phyloP scores from a whole-genome alignment of 2,113 vertebrate genomes.

The Stigmatopora argus region DNA sequence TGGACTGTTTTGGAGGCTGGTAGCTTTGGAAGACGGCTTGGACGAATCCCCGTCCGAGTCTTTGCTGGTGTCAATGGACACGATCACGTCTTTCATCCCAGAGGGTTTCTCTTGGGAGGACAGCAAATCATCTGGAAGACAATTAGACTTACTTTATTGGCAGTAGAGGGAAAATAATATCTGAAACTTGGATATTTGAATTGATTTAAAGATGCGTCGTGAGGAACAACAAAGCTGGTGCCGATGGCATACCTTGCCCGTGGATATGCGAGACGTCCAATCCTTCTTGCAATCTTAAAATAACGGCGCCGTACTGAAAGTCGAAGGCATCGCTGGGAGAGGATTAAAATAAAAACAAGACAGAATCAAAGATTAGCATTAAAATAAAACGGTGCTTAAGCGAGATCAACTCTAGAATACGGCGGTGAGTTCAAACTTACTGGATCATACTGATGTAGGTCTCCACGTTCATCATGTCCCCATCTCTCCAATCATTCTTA shows the following conservation, averaged over 20 bases:
- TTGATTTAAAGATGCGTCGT: background rate
- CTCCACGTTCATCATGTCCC: slow-evolving; percentile 92
- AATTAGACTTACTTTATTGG: background rate
- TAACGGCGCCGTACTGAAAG: slow-evolving; percentile 88
- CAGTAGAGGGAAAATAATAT: too few relatives aligned
- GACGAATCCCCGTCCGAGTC: slow-evolving; percentile 84
- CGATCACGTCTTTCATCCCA: slow-evolving; percentile 85
- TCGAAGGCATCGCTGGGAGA: slow-evolving; percentile 89
- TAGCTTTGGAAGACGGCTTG: slow-evolving; percentile 75
- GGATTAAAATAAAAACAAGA: slow-evolving; percentile 1
- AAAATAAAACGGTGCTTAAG: background rate
- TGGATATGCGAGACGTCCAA: slow-evolving; percentile 95
- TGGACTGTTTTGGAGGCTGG: slow-evolving; percentile 78
- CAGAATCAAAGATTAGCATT: background rate
- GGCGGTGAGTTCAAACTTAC: slow-evolving; percentile 76
- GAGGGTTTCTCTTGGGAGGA: slow-evolving; percentile 91
- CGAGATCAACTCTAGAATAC: too few relatives aligned
- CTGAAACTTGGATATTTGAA: background rate
- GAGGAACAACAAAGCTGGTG: background rate
- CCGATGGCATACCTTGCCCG: slow-evolving; percentile 83
- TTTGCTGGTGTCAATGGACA: slow-evolving; percentile 90
- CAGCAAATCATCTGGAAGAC: slow-evolving; percentile 76
- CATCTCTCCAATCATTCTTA: slow-evolving; percentile 90
- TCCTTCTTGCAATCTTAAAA: slow-evolving; percentile 88
- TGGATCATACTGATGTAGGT: slow-evolving; percentile 94